Evolutionary conservation across 2,797 vertebrate species (phyloP).

Genomic region (Huso huso): DNA sequence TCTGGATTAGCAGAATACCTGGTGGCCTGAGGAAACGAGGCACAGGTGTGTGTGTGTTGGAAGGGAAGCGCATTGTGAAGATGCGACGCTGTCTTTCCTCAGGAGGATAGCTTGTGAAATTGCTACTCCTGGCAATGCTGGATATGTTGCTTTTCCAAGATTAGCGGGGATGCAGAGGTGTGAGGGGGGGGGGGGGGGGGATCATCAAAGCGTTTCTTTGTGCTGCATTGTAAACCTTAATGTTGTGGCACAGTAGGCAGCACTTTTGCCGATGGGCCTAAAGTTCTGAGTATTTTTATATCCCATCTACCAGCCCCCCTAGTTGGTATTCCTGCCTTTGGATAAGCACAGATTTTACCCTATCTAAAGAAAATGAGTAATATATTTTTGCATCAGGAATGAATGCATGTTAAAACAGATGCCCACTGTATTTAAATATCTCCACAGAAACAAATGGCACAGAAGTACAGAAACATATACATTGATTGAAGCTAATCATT

Average conservation of each 20-base stretch:
- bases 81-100: neutral
- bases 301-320: too few relatives aligned
- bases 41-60: conserved; percentile 24
- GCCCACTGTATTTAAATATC: too few relatives aligned
- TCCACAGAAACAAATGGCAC: too few relatives aligned
- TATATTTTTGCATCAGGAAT: too few relatives aligned
- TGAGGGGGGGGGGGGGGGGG: conserved; percentile 44
- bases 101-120: conserved; percentile 44
- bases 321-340: too few relatives aligned
- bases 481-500: too few relatives aligned
- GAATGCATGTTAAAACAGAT: too few relatives aligned
- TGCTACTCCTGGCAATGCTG: conserved; percentile 30
- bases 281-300: neutral
- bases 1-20: conserved; percentile 22
- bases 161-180: conserved; percentile 42
- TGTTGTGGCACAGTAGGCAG: conserved; percentile 11
- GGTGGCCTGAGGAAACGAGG: conserved; percentile 24
- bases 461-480: too few relatives aligned
- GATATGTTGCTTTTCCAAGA: conserved; percentile 51
- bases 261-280: conserved; percentile 10
- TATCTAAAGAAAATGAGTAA: too few relatives aligned
- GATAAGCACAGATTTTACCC: too few relatives aligned
- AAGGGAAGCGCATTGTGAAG: conserved; percentile 12
- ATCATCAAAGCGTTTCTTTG: conserved; percentile 50
- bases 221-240: neutral